Evolutionary conservation across 2,113 vertebrate species (phyloP).

Genomic region (Zapus hudsonius): DNA sequence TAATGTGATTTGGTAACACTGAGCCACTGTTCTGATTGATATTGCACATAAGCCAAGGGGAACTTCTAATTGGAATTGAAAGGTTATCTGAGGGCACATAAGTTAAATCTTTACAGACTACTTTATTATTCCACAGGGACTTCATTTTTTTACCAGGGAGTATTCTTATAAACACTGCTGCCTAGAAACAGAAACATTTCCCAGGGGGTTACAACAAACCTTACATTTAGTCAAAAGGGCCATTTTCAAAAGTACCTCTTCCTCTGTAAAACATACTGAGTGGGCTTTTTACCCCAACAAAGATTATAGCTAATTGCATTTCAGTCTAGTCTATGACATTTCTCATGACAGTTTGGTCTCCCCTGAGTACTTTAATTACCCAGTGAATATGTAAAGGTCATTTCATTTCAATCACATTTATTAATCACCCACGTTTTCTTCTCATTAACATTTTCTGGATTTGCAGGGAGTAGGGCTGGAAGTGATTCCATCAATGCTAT

Average conservation of each 20-base stretch:
- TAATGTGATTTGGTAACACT: not conserved
- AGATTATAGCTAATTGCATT: slow-evolving; percentile 39
- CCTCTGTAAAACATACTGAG: not conserved
- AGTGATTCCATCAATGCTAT: slow-evolving; percentile 31
- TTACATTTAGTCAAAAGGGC: slow-evolving; percentile 10
- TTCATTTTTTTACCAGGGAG: not conserved
- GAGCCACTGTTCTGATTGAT: not conserved
- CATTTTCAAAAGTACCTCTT: not conserved
- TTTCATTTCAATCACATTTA: slow-evolving; percentile 63
- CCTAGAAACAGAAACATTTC: not conserved
- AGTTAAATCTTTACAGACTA: not conserved
- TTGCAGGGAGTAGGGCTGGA: not conserved
- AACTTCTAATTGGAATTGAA: not conserved
- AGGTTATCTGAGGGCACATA: not conserved
- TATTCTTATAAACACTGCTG: not conserved
- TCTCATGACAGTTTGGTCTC: slow-evolving; percentile 62
- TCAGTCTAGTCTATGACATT: slow-evolving; percentile 1
- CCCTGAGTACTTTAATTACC: slow-evolving; percentile 63
- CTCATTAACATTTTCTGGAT: slow-evolving; percentile 66
- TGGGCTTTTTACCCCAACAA: not conserved
- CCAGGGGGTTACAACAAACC: not conserved
- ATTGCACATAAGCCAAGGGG: not conserved
- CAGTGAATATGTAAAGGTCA: slow-evolving; percentile 68
- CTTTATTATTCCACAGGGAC: not conserved
- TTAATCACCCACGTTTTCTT: slow-evolving; percentile 57